Evolutionary conservation across 92 coral and sea anemone genomes (phyloP), one percentile per base, ranked within the genome.

Genomic region (Muricea muricata): DNA sequence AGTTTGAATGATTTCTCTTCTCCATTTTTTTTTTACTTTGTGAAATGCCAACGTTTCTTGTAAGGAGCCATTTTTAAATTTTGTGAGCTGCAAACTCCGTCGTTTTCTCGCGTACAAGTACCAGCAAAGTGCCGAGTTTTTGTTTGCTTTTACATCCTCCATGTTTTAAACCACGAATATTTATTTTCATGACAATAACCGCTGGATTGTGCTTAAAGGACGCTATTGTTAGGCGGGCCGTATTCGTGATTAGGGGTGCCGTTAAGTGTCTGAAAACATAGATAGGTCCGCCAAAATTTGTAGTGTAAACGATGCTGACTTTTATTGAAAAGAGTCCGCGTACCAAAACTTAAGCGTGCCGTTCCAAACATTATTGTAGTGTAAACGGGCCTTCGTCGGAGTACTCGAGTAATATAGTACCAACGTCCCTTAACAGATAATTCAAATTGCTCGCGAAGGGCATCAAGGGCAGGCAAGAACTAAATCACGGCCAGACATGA

Each of bases 281-380:
- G 24, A 18, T 18, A 20, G 60, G 33, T 20, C 68, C 30, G 30
- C 68, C 34, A 26, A 61, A 26, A 6, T 0, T 6, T 26, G 33
- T 26, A 58, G 33, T 58, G 67, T 58, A 58, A 58, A 58, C 67
- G 1, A 25, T 58, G 67, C 29, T 26, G 67, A 58, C 14, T 6
- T 61, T 23, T 61, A 7, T 6, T 25, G 37, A 61, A 61, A 61
- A 61, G 25, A 7, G 13, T 0, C 33, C 37, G 34, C 68, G 37
- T 61, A 20, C 68, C 68, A 61, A 25, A 24, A 23, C 7, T 61
- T 61, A 61, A 61, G 68, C 25, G 68, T 61, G 68, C 68, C 34
- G 68, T 61, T 2, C 68, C 68, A 30, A 61, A 61, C 25, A 29
- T 61, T 7, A 61, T 2, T 61, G 68, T 15, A 61, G 68, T 61